Conservation (phyloP, 2,113 vertebrate genomes). For the Isurus oxyrinchus region DNA sequence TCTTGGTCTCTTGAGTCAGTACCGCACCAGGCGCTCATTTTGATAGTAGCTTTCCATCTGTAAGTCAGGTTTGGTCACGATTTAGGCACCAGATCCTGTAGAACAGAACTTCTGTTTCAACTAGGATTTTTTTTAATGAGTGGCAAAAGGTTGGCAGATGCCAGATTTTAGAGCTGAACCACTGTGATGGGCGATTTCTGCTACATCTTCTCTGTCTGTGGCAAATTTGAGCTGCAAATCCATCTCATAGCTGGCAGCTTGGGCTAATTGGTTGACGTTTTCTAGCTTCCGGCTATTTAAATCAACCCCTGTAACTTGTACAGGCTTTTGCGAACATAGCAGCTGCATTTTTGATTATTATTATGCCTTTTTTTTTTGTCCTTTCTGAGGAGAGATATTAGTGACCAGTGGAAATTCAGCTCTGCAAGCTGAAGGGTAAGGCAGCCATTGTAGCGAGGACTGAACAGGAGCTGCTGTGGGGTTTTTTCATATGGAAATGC, state of each 20-base stretch:
- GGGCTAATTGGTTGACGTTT: not conserved
- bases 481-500: constrained; percentile 96
- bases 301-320: not conserved
- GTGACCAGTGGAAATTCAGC: not conserved
- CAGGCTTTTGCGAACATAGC: not conserved
- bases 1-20: not conserved
- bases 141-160: not conserved
- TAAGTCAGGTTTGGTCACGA: not conserved
- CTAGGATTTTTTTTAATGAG: not conserved
- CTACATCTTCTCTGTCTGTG: not conserved
- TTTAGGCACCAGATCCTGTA: not conserved
- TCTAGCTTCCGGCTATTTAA: not conserved
- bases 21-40: not conserved
- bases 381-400: not conserved
- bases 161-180: not conserved
- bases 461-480: constrained; percentile 67
- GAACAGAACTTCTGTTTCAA: not conserved
- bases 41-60: not conserved
- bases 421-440: constrained; percentile 55
- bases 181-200: not conserved
- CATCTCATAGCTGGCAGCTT: not conserved
- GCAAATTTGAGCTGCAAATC: not conserved
- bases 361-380: not conserved
- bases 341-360: constrained; percentile 4
- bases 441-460: constrained; percentile 57